Evolutionary conservation across 2,888 invertebrate genomes (phyloP).

Genomic region (Callosobruchus maculatus): DNA sequence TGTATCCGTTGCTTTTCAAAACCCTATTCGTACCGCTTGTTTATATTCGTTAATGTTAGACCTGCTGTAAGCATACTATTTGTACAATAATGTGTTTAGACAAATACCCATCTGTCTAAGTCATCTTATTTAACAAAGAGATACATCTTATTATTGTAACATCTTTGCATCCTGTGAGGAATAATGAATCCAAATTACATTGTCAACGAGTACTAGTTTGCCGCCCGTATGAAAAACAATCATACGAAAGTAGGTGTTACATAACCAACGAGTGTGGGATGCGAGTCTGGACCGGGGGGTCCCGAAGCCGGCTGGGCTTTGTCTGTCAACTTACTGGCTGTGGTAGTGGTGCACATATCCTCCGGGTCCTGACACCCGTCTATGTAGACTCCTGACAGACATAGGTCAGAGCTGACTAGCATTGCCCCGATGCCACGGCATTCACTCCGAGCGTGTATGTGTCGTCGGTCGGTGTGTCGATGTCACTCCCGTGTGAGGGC

Average conservation of each 20-base stretch:
- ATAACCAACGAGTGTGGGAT: constrained; percentile 9
- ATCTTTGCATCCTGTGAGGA: too few relatives aligned
- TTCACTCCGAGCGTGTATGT: constrained; percentile 35
- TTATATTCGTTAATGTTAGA: too few relatives aligned
- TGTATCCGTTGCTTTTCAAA: too few relatives aligned
- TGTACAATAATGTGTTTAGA: too few relatives aligned
- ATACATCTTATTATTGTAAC: too few relatives aligned
- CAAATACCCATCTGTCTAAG: too few relatives aligned
- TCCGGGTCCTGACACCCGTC: constrained; percentile 52
- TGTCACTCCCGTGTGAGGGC: constrained; percentile 34
- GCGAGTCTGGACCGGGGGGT: background rate
- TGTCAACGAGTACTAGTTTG: background rate
- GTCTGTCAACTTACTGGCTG: constrained; percentile 46
- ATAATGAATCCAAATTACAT: too few relatives aligned
- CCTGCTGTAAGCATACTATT: too few relatives aligned
- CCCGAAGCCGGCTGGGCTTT: background rate
- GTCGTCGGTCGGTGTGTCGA: constrained; percentile 6
- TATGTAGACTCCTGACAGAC: constrained; percentile 52
- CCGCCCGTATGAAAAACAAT: background rate
- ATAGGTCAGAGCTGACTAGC: constrained; percentile 49
- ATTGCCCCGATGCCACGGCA: constrained; percentile 47
- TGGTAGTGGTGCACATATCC: constrained; percentile 50
- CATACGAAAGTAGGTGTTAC: constrained; percentile 6
- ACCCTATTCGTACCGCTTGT: too few relatives aligned
- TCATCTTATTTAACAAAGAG: too few relatives aligned